phyloP scores from a whole-genome alignment of 2,888 invertebrate genomes.

The Brenthis ino region DNA sequence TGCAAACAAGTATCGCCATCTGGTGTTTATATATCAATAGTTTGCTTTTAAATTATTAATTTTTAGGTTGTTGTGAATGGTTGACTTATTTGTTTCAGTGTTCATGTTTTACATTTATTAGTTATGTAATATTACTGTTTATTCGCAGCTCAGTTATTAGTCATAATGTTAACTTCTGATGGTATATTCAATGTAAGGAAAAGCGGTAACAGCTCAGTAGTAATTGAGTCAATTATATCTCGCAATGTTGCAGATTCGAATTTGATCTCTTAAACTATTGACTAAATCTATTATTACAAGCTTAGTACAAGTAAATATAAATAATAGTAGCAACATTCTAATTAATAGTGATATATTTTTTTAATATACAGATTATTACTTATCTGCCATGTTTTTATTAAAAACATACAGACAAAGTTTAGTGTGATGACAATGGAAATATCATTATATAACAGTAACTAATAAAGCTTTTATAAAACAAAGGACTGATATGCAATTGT shows the following conservation, averaged over 20 bases:
- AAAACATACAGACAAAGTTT: neutral
- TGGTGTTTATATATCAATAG: neutral
- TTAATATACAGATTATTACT: too few species aligned
- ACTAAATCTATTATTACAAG: neutral
- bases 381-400: too few species aligned
- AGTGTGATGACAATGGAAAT: neutral
- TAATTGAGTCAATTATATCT: neutral
- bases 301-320: constrained; percentile 19
- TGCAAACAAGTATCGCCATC: too few species aligned
- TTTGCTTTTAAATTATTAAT: neutral
- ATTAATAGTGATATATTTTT: neutral
- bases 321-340: constrained; percentile 8
- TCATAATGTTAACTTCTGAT: constrained; percentile 6
- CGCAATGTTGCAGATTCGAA: neutral
- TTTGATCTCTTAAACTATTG: neutral
- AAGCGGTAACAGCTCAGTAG: constrained; percentile 1
- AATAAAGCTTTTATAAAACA: constrained; percentile 34
- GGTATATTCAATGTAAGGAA: neutral
- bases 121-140: constrained; percentile 9
- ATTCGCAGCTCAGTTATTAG: constrained; percentile 10
- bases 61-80: constrained; percentile 11
- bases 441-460: neutral
- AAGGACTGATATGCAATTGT: constrained; percentile 24
- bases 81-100: constrained; percentile 10
- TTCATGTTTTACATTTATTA: constrained; percentile 17